A percentile compares a stretch with the other conserved stretches of the same genome.
Evolutionary conservation across 2,797 vertebrate species (phyloP).

Genomic region (Varecia variegata): DNA sequence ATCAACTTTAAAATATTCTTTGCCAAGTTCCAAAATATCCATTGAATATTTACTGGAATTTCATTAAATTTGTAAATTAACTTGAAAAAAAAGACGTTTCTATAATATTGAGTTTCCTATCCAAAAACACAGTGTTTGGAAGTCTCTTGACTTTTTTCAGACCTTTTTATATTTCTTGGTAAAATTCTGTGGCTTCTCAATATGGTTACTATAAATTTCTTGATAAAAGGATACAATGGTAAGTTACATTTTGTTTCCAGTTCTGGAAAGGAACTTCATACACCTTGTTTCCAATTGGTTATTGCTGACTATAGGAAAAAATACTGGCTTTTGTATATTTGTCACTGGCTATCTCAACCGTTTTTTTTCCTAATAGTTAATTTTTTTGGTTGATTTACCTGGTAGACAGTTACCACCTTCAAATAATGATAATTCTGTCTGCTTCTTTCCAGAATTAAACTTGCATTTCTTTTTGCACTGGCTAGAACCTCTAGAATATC

Average conservation of each 20-base stretch:
- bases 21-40: not conserved
- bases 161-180: not conserved
- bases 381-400: not conserved
- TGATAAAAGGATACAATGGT: not conserved
- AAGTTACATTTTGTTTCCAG: not conserved
- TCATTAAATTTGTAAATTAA: not conserved
- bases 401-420: not conserved
- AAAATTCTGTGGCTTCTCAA: not conserved
- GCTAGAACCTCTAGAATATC: not conserved
- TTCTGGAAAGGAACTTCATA: not conserved
- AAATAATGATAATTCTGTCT: accelerated
- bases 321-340: accelerated
- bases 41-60: accelerated
- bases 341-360: not conserved
- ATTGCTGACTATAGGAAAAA: not conserved
- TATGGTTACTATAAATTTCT: not conserved
- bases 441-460: not conserved
- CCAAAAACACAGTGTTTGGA: not conserved
- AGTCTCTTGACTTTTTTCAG: not conserved
- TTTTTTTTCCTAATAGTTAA: not conserved
- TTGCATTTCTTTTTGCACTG: accelerated
- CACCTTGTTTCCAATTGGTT: not conserved
- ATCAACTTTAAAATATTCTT: not conserved
- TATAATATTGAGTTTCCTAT: not conserved
- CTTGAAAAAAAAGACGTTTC: not conserved